Percentiles rank a stretch among this genome's conserved stretches.
phyloP scores from a whole-genome alignment of 2,113 vertebrate species.

The Geococcyx californianus region DNA sequence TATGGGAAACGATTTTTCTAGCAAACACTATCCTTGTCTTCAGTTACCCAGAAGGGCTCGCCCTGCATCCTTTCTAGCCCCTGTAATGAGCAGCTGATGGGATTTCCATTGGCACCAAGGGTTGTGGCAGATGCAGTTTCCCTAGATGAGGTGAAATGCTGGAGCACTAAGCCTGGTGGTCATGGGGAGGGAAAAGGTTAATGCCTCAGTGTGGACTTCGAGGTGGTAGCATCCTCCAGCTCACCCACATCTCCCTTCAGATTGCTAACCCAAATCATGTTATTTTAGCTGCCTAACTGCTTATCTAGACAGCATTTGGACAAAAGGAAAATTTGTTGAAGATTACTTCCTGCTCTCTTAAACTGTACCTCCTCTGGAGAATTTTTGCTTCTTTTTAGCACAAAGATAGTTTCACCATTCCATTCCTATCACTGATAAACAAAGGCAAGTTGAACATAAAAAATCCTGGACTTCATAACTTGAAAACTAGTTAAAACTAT shows the following conservation, averaged over 20 bases:
- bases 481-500: neutral
- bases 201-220: no score
- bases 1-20: neutral
- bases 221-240: no score
- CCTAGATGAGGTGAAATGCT: neutral
- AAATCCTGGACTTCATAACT: neutral
- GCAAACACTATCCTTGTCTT: neutral
- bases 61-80: neutral
- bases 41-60: neutral
- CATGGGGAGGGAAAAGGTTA: neutral
- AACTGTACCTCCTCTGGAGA: neutral
- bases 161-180: neutral
- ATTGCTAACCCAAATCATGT: neutral
- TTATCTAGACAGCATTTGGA: neutral
- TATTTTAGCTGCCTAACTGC: neutral
- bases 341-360: neutral
- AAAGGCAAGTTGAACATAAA: neutral
- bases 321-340: neutral
- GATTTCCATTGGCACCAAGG: neutral
- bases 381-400: neutral
- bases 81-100: neutral
- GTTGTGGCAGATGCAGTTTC: neutral
- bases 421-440: neutral
- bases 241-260: neutral
- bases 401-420: neutral